phyloP scores from a whole-genome alignment of 2,113 vertebrate genomes.

The Calyptomena viridis region DNA sequence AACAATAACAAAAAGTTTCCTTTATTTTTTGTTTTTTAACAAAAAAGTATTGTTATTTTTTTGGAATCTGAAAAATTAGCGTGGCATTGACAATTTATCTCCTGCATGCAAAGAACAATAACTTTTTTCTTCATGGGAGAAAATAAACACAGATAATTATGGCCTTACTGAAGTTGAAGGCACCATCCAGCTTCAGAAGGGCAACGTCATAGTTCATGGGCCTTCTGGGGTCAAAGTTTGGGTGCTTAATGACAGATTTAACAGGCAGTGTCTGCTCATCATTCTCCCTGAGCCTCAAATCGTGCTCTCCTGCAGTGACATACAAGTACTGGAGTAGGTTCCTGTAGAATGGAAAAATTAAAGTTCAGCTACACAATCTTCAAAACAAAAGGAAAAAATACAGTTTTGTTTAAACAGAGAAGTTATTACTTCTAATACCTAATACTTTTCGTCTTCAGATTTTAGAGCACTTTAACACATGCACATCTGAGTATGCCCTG shows the following conservation, averaged over 20 bases:
- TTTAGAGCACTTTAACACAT: background rate
- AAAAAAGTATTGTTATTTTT: background rate
- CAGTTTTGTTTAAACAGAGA: background rate
- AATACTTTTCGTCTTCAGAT: background rate
- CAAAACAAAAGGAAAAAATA: background rate
- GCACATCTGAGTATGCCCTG: background rate
- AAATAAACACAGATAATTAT: background rate
- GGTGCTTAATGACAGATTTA: constrained; percentile 76
- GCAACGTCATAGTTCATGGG: constrained; percentile 86
- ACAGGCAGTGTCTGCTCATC: constrained; percentile 78
- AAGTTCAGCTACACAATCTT: background rate
- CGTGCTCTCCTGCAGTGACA: constrained; percentile 80
- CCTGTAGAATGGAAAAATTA: constrained; percentile 15
- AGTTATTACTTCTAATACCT: background rate
- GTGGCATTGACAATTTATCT: background rate
- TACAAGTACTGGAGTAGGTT: constrained; percentile 11
- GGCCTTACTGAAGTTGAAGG: constrained; percentile 80
- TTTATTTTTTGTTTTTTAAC: background rate
- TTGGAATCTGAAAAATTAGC: background rate
- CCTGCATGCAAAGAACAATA: background rate
- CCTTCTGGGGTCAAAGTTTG: constrained; percentile 73
- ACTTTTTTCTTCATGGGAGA: background rate
- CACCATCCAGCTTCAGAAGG: constrained; percentile 77
- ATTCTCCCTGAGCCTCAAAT: constrained; percentile 69
- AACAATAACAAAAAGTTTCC: background rate